Evolutionary conservation across 2,113 vertebrate species (phyloP).

Genomic region (Paradoxurus hermaphroditus): DNA sequence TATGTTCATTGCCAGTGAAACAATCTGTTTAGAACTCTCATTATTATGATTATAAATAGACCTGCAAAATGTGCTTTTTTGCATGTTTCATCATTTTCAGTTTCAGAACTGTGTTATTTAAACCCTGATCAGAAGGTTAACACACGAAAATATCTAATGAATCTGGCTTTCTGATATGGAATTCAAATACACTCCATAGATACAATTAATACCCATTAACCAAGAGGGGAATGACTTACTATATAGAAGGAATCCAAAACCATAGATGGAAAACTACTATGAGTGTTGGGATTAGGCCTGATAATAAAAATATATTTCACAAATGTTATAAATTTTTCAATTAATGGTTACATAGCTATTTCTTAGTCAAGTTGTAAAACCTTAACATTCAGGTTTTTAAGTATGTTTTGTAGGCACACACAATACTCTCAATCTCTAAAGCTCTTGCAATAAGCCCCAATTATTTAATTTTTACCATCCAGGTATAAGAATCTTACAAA

Average conservation of each 20-base stretch:
- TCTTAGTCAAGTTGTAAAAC: conserved; percentile 6
- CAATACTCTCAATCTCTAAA: neutral
- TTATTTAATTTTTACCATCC: neutral
- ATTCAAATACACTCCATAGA: conserved; percentile 25
- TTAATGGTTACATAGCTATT: neutral
- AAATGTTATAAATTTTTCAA: conserved; percentile 14
- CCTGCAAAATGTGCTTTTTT: neutral
- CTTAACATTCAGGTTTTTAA: neutral
- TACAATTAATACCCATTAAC: neutral
- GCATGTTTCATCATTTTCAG: conserved; percentile 7
- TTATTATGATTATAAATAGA: conserved; percentile 38
- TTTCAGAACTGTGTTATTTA: conserved; percentile 29
- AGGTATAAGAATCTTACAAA: neutral
- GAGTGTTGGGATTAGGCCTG: neutral
- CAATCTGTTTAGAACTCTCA: neutral
- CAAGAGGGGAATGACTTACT: neutral
- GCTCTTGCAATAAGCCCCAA: neutral
- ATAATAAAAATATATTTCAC: conserved; percentile 31
- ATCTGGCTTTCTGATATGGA: neutral
- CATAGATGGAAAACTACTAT: neutral
- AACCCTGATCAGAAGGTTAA: conserved; percentile 21
- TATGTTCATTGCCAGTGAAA: conserved; percentile 28
- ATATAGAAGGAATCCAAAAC: neutral
- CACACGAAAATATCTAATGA: conserved; percentile 15
- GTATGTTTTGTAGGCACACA: neutral